Percentiles rank a stretch among this genome's conserved stretches.
Conservation (phyloP, 2,113 vertebrate genomes). For the Lynx canadensis region DNA sequence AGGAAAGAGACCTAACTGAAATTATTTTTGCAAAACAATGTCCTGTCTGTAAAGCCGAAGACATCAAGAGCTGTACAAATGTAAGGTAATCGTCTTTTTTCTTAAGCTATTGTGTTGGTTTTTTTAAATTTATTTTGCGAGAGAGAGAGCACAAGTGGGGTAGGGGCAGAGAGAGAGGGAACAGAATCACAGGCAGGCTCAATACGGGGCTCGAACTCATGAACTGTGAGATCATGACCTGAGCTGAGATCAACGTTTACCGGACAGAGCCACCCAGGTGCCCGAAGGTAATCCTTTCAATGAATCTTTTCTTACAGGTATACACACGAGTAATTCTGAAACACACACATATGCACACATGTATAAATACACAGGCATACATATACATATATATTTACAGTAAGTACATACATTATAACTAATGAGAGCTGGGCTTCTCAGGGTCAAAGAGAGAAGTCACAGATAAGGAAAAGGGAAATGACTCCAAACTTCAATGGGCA, state of each 20-base stretch:
- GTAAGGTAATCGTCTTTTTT: background rate
- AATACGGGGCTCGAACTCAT: no score
- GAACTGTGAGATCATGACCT: no score
- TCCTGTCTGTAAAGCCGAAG: background rate
- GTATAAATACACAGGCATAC: background rate
- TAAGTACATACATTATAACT: background rate
- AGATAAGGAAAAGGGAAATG: background rate
- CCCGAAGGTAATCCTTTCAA: background rate
- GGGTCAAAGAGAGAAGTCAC: background rate
- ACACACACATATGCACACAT: background rate
- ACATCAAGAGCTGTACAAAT: background rate
- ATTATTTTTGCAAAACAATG: background rate
- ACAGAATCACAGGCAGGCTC: no score
- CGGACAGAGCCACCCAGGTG: no score
- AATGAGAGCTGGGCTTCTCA: background rate
- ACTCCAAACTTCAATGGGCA: background rate
- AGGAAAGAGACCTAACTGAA: background rate
- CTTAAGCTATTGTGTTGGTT: no score
- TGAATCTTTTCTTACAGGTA: background rate
- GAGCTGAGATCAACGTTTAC: no score
- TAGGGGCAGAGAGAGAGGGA: no score
- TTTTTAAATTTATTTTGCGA: no score
- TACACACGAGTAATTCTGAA: background rate
- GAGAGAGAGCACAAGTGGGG: no score
- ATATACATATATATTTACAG: background rate